Percentiles rank a stretch among this genome's conserved stretches.
Evolutionary conservation across 2,888 invertebrate species (phyloP).

Genomic region (Amphipyra tragopoginis): DNA sequence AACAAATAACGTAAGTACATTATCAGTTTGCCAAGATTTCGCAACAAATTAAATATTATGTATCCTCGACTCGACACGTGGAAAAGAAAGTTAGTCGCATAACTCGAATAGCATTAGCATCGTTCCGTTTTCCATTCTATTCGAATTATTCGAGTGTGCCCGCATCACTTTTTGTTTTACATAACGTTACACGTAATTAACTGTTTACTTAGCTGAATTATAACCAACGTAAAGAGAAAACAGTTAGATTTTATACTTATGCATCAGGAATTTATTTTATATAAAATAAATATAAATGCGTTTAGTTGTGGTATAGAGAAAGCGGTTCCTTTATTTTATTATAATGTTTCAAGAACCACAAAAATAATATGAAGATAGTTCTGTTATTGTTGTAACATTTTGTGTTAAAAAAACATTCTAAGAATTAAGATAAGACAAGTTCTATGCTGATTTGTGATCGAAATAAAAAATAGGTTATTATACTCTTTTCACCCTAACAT

Average conservation of each 20-base stretch:
- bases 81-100: slow-evolving; percentile 57
- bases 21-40: slow-evolving; percentile 58
- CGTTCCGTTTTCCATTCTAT: slow-evolving; percentile 52
- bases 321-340: slow-evolving; percentile 27
- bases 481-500: too few species aligned
- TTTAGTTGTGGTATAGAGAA: slow-evolving; percentile 30
- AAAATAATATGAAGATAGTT: slow-evolving; percentile 16
- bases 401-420: neutral
- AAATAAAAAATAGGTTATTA: too few species aligned
- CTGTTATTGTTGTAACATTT: slow-evolving; percentile 1
- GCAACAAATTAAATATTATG: slow-evolving; percentile 53
- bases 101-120: slow-evolving; percentile 38
- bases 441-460: too few species aligned
- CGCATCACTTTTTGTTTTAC: slow-evolving; percentile 43
- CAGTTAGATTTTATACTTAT: slow-evolving; percentile 7
- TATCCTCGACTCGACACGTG: slow-evolving; percentile 51
- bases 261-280: slow-evolving; percentile 7
- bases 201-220: slow-evolving; percentile 43
- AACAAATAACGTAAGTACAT: slow-evolving; percentile 30
- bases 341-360: slow-evolving; percentile 21
- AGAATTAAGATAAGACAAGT: too few species aligned
- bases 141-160: slow-evolving; percentile 41
- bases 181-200: slow-evolving; percentile 48
- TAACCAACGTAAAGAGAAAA: slow-evolving; percentile 37
- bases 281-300: slow-evolving; percentile 17